Percentiles rank a stretch among this genome's conserved stretches.
phyloP scores from a whole-genome alignment of 2,113 vertebrate species.

The Indicator maculatus region DNA sequence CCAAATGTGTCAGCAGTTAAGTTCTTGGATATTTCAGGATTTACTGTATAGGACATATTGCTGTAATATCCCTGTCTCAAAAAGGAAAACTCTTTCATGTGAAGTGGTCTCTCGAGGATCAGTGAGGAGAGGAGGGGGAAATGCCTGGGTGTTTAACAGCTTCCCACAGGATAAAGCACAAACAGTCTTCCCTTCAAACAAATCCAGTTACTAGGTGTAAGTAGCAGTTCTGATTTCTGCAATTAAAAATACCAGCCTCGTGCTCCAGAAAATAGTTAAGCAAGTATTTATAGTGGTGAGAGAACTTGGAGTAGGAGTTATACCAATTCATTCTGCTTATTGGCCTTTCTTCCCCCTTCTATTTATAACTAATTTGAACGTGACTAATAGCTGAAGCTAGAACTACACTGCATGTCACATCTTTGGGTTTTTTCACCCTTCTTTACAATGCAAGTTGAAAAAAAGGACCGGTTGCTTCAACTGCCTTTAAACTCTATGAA shows the following conservation, averaged over 20 bases:
- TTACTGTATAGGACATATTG: background rate
- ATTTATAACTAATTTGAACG: background rate
- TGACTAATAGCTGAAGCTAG: background rate
- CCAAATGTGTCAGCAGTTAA: background rate
- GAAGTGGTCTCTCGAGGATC: background rate
- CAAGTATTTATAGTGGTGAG: slow-evolving; percentile 11
- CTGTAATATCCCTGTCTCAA: background rate
- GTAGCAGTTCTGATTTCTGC: background rate
- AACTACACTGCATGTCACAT: background rate
- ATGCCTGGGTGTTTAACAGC: slow-evolving; percentile 21
- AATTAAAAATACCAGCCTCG: background rate
- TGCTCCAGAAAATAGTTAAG: slow-evolving; percentile 9
- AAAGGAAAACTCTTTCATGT: background rate
- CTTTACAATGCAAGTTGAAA: background rate
- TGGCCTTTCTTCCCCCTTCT: background rate
- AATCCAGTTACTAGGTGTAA: background rate
- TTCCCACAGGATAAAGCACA: background rate
- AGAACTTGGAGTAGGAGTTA: background rate
- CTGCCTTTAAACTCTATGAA: background rate
- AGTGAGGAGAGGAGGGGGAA: background rate
- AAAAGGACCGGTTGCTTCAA: background rate
- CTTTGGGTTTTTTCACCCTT: background rate
- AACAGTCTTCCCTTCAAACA: background rate
- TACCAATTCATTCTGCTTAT: background rate
- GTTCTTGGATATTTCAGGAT: background rate